Evolutionary conservation across 2,888 invertebrate genomes (phyloP).

Genomic region (Agriopis aurantiaria): DNA sequence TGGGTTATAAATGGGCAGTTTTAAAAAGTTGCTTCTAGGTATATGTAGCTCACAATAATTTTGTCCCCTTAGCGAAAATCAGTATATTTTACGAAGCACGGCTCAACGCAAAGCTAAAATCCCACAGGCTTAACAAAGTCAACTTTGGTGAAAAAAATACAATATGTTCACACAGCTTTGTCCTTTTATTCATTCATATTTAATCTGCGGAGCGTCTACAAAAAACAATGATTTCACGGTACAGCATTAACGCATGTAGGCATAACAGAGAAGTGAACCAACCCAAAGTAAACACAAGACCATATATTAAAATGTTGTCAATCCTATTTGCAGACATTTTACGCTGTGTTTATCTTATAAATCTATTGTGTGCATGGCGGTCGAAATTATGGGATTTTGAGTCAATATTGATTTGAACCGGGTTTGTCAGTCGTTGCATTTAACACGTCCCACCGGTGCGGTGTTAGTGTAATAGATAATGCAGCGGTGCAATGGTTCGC

Average conservation of each 20-base stretch:
- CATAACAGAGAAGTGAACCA: constrained; percentile 80
- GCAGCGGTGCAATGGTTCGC: constrained; percentile 45
- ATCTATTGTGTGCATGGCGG: constrained; percentile 85
- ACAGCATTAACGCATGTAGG: constrained; percentile 85
- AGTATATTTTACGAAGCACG: constrained; percentile 62
- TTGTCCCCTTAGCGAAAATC: neutral
- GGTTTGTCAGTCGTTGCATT: constrained; percentile 81
- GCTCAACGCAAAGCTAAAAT: constrained; percentile 67
- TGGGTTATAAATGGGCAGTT: too few species aligned
- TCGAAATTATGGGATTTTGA: constrained; percentile 84
- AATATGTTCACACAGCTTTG: constrained; percentile 76
- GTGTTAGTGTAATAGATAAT: constrained; percentile 52
- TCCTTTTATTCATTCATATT: constrained; percentile 85
- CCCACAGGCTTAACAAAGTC: constrained; percentile 76
- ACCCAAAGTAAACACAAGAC: constrained; percentile 80
- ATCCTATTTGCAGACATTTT: constrained; percentile 85
- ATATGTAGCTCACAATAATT: neutral
- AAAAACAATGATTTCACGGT: constrained; percentile 86
- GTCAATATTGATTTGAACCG: constrained; percentile 81
- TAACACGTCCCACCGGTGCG: constrained; percentile 80
- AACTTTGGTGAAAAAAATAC: constrained; percentile 70
- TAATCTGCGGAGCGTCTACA: constrained; percentile 79
- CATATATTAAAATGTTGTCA: constrained; percentile 86
- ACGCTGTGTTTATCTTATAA: constrained; percentile 85
- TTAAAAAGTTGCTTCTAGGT: neutral